Evolutionary conservation across 2,888 invertebrate species (phyloP).

Genomic region (Sipha maydis): DNA sequence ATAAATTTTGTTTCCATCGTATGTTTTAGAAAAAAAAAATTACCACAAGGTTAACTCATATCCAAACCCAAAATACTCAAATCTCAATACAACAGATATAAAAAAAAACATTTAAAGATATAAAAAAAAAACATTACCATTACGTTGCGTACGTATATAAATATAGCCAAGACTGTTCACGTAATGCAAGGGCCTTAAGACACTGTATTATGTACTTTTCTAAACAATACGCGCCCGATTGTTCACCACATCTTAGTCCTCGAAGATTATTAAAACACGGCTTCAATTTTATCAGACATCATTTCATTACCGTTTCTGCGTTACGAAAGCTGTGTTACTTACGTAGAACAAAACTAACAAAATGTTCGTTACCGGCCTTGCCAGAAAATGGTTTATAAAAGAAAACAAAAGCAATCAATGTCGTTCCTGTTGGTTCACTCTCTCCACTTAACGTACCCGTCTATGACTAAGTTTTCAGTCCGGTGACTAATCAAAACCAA

Average conservation of each 20-base stretch:
- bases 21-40: too few species aligned
- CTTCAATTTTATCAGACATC: background rate
- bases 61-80: too few species aligned
- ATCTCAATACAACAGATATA: too few species aligned
- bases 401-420: background rate
- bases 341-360: background rate
- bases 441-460: background rate
- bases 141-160: background rate
- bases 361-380: background rate
- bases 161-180: too few species aligned
- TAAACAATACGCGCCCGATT: background rate
- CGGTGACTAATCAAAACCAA: too few species aligned
- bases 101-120: too few species aligned
- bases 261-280: background rate
- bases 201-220: background rate
- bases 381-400: background rate
- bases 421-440: background rate
- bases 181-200: background rate
- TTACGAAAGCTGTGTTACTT: background rate
- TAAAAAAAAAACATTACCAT: too few species aligned
- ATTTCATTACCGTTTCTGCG: background rate
- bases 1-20: too few species aligned
- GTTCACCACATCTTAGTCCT: background rate
- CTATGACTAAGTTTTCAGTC: background rate
- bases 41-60: too few species aligned